Base-by-base conservation (phyloP, 2,888 invertebrate genomes). In the Tethea ocularis region DNA sequence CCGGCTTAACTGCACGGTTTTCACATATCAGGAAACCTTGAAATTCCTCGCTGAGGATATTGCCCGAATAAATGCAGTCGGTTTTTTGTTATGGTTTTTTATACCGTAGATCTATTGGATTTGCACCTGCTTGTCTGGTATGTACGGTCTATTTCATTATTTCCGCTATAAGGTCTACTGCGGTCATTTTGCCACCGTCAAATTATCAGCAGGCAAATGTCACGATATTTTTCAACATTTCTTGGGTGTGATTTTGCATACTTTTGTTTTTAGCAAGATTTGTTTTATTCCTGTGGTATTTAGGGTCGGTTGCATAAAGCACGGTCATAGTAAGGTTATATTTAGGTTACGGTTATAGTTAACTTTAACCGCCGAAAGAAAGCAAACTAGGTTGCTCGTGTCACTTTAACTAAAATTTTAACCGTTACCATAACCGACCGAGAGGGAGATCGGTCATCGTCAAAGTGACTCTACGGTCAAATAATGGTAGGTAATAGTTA, bases 41-140 rank as follows among this genome's bases (percentile, higher is more conserved):
- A 53, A 33, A 29, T 53, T 53, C 53, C n/a, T 52, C n/a, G n/a
- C 29, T 8, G 17, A 53, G 29, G 53, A 53, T 53, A 53, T 29
- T 53, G 53, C 20, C 26, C 53, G 26, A 11, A 26, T 53, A 53
- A 53, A 53, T 29, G 53, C 29, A 53, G 29, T 33, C 11, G 13
- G 33, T 23, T 53, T 17, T 53, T 36, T 29, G 26, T 53, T 33
- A 17, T 10, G 17, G 20, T 33, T 33, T 53, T 22, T 54, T 54
- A 5, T 20, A 46, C 10, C 20, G 41, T 17, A 41, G 41, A n/a
- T 41, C 17, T 41, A 7, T 46, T 10, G 46, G 46, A 7, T 46
- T 46, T 20, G 20, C 46, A 46, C 46, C 46, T 46, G 46, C 46
- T 46, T 20, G 46, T 46, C 52, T 51, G 24, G 54, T 55, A 41